Percentiles rank a stretch among this genome's conserved stretches.
Conservation (phyloP, 2,113 vertebrate species). For the Blennius ocellaris region DNA sequence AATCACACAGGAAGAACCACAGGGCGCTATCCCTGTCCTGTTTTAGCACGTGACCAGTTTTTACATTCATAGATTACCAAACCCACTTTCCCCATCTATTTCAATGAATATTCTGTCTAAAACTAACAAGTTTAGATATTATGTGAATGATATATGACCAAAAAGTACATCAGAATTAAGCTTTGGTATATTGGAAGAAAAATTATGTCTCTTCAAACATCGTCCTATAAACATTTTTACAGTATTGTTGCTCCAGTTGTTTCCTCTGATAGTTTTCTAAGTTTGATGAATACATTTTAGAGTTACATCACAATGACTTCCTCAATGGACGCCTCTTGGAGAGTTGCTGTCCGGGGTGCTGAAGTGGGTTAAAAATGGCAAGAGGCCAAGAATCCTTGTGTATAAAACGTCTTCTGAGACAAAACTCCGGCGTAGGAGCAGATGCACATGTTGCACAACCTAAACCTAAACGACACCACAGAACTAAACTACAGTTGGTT, state of each 20-base stretch:
- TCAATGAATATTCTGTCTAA: background rate
- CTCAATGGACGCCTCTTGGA: background rate
- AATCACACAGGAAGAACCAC: background rate
- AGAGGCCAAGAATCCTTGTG: background rate
- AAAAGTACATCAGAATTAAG: no score
- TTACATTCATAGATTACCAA: background rate
- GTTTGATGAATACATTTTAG: background rate
- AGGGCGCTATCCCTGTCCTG: conserved; percentile 5
- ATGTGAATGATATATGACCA: no score
- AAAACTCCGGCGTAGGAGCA: background rate
- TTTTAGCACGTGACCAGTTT: conserved; percentile 26
- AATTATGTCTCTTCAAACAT: no score
- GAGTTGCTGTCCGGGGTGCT: conserved; percentile 72
- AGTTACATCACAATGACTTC: background rate
- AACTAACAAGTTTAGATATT: no score
- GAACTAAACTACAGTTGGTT: background rate
- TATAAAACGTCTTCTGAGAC: background rate
- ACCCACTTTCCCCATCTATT: background rate
- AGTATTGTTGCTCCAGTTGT: background rate
- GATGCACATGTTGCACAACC: background rate
- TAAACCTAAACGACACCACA: background rate
- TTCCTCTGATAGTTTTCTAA: background rate
- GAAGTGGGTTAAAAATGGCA: conserved; percentile 30
- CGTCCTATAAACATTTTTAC: no score
- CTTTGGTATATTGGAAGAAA: no score